Conservation (phyloP, 2,113 vertebrate genomes). For the Cnemophilus loriae region DNA sequence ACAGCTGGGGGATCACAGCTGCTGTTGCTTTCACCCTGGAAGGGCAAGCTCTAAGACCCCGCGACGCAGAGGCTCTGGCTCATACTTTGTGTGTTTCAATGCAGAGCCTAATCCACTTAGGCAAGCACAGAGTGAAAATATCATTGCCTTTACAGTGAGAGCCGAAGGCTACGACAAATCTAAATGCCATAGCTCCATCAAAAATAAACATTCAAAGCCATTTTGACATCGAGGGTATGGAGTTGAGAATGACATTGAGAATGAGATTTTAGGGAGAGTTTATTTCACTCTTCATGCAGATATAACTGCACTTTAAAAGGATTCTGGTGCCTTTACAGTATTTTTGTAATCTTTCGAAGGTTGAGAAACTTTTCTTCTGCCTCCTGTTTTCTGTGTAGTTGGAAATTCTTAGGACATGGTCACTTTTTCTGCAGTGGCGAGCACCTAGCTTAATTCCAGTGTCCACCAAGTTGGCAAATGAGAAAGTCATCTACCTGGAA, state of each 20-base stretch:
- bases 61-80: not conserved
- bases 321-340: not conserved
- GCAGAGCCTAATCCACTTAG: constrained; percentile 54
- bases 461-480: not conserved
- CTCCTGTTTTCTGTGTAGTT: not conserved
- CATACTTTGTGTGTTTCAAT: not conserved
- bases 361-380: not conserved
- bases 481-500: not conserved
- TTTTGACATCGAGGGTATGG: not conserved
- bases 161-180: constrained; percentile 38
- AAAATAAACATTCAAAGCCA: constrained; percentile 22
- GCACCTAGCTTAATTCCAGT: not conserved
- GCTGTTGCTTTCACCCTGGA: not conserved
- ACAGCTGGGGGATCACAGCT: not conserved
- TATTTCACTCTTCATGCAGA: constrained; percentile 35
- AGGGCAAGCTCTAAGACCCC: not conserved
- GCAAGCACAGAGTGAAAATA: constrained; percentile 38
- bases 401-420: not conserved
- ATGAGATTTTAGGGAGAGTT: constrained; percentile 31
- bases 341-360: not conserved
- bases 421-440: not conserved
- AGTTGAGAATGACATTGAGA: constrained; percentile 16
- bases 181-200: constrained; percentile 24
- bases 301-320: not conserved
- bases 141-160: constrained; percentile 1